Conservation (phyloP, 2,113 vertebrate species). For the Macrotus californicus region DNA sequence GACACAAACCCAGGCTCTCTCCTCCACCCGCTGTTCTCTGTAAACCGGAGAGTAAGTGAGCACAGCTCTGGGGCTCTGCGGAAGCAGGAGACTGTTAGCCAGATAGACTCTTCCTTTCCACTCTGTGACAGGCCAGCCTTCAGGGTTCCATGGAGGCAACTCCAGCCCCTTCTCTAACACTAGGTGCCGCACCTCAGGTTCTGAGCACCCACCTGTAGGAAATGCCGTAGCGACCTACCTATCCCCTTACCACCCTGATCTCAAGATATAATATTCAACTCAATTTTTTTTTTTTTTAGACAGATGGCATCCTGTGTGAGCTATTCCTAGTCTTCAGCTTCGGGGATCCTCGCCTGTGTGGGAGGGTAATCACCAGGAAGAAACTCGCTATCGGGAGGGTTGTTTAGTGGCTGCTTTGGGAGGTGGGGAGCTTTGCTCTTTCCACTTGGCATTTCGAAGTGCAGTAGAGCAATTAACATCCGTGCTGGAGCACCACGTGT, state of each 20-base stretch:
- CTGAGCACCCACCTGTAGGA: not conserved
- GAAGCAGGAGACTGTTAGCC: not conserved
- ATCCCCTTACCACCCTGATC: not conserved
- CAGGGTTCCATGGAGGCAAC: not conserved
- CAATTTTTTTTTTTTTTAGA: not conserved
- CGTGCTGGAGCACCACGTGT: not conserved
- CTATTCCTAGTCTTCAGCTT: slow-evolving; percentile 40
- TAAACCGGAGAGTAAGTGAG: not conserved
- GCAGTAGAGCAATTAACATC: not conserved
- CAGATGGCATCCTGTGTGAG: slow-evolving; percentile 41
- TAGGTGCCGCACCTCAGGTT: not conserved
- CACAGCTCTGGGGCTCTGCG: not conserved
- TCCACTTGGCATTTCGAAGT: slow-evolving; percentile 30
- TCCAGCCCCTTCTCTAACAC: not conserved
- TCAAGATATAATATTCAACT: not conserved
- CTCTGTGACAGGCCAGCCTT: not conserved
- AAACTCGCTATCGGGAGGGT: slow-evolving; percentile 1
- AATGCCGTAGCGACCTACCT: not conserved
- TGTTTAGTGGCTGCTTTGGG: not conserved
- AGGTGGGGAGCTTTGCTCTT: slow-evolving; percentile 31
- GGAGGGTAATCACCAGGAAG: slow-evolving; percentile 43
- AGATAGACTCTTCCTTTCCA: not conserved
- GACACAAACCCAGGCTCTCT: not conserved
- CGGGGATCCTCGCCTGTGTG: slow-evolving; percentile 35
- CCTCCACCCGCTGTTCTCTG: not conserved